Base-by-base conservation (phyloP, 2,113 vertebrate genomes). In the Camelus bactrianus region DNA sequence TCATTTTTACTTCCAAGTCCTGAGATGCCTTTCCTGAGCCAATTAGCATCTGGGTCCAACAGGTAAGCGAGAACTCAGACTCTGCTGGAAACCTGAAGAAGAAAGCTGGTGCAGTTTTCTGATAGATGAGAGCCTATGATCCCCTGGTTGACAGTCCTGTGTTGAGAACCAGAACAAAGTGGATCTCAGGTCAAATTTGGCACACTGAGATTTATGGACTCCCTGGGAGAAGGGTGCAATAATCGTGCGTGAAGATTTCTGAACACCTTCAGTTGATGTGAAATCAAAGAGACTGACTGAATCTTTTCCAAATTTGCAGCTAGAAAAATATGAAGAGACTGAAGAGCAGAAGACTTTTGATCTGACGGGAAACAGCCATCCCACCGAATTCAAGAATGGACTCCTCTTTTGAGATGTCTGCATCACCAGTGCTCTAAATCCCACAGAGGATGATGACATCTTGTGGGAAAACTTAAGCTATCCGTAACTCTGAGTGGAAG, bases 11-110 rank as follows among this genome's bases (percentile, higher is more conserved):
- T 76, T 95, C 14, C 17, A 52, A 38, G 7, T 65, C 1, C 11
- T 62, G 15, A 32, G 32, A 26, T 28, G 30, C 22, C 22, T 65
- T 62, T 42, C 1, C 20, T 67, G 10, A 93, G 50, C 22, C 16
- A 80, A 12, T 56, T 3, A 46, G 35, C 1, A 1, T 6, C 15
- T 0, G 2, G 13, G 10, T 52, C 6, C 4, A 19, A 52, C 4
- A 67, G 30, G 16, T 30, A n/a, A 50, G 11, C 6, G n/a, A 73
- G 60, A 69, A 72, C 19, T 65, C 26, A 32, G 6, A 24, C 16
- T 16, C 24, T 81, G 11, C 16, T 62, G 42, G n/a, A 92, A 50
- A 38, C 1, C 12, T n/a, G 12, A 58, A 58, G 38, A 85, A 48
- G 32, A 67, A 87, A 48, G 17, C 20, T 67, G 5, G 6, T 3